phyloP scores from a whole-genome alignment of 2,888 invertebrate genomes.

The Syrista parreyssii region DNA sequence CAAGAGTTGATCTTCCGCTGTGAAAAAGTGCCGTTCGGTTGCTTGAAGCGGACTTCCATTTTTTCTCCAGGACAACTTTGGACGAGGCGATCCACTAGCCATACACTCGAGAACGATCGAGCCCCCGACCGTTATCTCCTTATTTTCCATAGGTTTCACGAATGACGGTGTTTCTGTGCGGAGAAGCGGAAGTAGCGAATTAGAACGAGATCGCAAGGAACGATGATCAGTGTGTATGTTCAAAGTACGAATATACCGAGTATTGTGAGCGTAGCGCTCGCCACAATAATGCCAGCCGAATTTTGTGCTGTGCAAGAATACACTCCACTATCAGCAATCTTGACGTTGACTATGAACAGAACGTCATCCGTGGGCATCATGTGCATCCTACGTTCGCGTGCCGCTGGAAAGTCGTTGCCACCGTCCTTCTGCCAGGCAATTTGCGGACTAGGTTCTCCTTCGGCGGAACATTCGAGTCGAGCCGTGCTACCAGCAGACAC shows the following conservation, averaged over 20 bases:
- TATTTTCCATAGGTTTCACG: conserved; percentile 86
- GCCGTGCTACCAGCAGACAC: conserved; percentile 88
- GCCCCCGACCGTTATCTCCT: conserved; percentile 83
- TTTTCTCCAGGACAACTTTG: conserved; percentile 86
- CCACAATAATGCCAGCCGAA: conserved; percentile 85
- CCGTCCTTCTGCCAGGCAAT: conserved; percentile 93
- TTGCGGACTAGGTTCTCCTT: conserved; percentile 88
- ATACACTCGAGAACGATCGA: conserved; percentile 90
- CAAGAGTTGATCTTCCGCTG: conserved; percentile 87
- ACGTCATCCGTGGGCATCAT: conserved; percentile 92
- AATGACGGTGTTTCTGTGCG: conserved; percentile 85
- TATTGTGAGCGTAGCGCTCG: conserved; percentile 88
- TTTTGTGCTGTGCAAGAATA: conserved; percentile 95
- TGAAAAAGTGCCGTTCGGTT: conserved; percentile 87
- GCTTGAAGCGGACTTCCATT: conserved; percentile 79
- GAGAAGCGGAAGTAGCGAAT: not conserved
- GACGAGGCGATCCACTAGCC: conserved; percentile 87
- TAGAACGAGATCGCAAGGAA: not conserved
- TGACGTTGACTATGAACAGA: conserved; percentile 93
- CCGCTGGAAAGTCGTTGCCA: conserved; percentile 95
- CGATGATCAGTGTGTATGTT: not conserved
- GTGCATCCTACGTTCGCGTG: conserved; percentile 91
- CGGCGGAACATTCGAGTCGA: conserved; percentile 90
- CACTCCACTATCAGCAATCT: conserved; percentile 87
- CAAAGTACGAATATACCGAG: conserved; percentile 63